These are phyloP conservation scores for Micromys minutus DNA, from an alignment of 2,113 vertebrate species.

Conservation along the genomic window DNA sequence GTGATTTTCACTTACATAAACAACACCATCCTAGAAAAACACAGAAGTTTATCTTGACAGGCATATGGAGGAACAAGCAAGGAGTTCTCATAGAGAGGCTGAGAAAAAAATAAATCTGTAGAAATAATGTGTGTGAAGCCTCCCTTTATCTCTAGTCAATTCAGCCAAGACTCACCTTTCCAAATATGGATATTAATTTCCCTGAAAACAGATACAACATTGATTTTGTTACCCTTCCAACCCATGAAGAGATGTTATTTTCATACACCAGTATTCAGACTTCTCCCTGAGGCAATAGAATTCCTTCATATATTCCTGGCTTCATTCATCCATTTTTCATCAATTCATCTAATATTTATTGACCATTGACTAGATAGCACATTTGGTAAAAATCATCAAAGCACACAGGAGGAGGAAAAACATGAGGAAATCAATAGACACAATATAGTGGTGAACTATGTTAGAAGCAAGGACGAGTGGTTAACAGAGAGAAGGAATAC, in stretches of 20 bases:
- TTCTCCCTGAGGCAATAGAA: not conserved
- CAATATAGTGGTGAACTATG: not conserved
- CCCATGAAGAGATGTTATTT: not conserved
- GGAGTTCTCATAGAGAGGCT: not conserved
- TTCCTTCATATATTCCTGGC: not conserved
- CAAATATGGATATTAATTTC: not conserved
- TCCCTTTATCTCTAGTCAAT: not conserved
- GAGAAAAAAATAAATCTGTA: not conserved
- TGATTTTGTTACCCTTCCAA: not conserved
- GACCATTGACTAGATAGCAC: not conserved
- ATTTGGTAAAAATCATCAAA: slow-evolving; percentile 39
- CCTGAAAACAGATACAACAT: not conserved
- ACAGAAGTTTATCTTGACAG: not conserved
- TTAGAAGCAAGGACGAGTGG: not conserved
- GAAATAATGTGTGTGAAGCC: not conserved
- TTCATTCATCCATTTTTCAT: slow-evolving; percentile 12
- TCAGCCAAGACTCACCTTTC: not conserved
- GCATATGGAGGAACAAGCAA: not conserved
- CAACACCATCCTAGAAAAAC: not conserved
- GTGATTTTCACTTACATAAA: not conserved
- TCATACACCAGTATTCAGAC: slow-evolving; percentile 4
- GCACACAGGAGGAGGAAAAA: not conserved
- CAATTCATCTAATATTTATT: slow-evolving; percentile 45
- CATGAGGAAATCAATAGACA: not conserved
- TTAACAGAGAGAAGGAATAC: not conserved